Percentiles rank a stretch among this genome's conserved stretches.
Conservation (phyloP, 2,797 vertebrate species). For the Myioborus miniatus region DNA sequence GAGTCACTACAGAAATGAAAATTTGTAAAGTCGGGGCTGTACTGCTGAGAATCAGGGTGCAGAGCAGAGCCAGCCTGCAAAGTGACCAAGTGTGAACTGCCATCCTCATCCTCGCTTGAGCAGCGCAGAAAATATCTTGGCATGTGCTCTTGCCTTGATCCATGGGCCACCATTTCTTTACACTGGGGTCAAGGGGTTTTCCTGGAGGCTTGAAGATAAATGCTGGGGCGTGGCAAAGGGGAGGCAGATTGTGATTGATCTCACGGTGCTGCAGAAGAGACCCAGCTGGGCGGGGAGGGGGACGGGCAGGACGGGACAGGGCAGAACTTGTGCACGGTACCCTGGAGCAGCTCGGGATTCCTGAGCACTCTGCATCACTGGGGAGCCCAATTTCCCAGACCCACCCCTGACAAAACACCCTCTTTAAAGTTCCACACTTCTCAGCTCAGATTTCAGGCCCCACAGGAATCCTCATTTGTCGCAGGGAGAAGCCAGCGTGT, state of each 20-base stretch:
- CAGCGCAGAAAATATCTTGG: not conserved
- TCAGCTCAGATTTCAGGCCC: not conserved
- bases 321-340: not conserved
- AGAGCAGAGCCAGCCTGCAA: not conserved
- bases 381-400: not conserved
- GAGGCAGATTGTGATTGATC: not conserved
- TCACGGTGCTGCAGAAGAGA: not conserved
- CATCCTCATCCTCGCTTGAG: not conserved
- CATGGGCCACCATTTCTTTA: not conserved
- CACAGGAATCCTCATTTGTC: not conserved
- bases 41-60: not conserved
- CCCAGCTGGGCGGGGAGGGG: accelerated
- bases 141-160: not conserved
- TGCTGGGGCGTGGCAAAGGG: not conserved
- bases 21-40: not conserved
- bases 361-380: not conserved
- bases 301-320: accelerated
- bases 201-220: not conserved
- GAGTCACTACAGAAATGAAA: not conserved
- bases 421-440: not conserved
- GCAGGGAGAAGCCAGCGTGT: not conserved
- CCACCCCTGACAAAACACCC: not conserved
- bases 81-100: not conserved
- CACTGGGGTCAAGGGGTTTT: not conserved
- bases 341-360: not conserved